Conservation (phyloP, 2,113 vertebrate genomes). For the Gavia stellata region DNA sequence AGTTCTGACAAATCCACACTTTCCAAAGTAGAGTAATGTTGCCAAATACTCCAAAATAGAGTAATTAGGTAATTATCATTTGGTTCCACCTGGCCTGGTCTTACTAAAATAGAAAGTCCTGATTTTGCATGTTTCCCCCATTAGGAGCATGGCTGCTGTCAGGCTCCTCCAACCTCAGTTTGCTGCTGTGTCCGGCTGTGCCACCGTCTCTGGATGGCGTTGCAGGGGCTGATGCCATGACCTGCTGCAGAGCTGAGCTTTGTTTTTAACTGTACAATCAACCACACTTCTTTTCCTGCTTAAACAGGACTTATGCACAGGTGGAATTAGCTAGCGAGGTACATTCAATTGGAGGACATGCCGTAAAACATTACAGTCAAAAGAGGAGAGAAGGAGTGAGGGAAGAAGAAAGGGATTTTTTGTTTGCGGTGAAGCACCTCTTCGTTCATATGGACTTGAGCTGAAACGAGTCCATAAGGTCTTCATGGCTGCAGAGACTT, state of each 20-base stretch:
- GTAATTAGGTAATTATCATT: not conserved
- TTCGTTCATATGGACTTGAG: not conserved
- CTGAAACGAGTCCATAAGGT: not conserved
- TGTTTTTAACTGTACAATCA: not conserved
- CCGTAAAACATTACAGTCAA: not conserved
- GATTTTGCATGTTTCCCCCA: not conserved
- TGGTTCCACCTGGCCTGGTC: not conserved
- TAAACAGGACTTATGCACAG: not conserved
- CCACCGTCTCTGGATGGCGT: accelerated
- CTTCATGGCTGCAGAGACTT: not conserved
- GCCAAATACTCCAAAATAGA: not conserved
- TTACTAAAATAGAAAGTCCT: not conserved
- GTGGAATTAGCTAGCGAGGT: not conserved
- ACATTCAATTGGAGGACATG: not conserved
- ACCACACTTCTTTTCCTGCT: not conserved
- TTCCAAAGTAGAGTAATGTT: not conserved
- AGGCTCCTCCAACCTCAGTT: not conserved
- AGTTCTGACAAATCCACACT: not conserved
- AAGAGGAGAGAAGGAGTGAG: not conserved
- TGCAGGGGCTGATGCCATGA: not conserved
- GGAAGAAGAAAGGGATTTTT: not conserved
- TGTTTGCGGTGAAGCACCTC: not conserved
- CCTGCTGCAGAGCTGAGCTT: not conserved
- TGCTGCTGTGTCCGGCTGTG: not conserved
- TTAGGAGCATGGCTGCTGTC: not conserved